phyloP scores from a whole-genome alignment of 2,888 invertebrate species.

The Empis livida region DNA sequence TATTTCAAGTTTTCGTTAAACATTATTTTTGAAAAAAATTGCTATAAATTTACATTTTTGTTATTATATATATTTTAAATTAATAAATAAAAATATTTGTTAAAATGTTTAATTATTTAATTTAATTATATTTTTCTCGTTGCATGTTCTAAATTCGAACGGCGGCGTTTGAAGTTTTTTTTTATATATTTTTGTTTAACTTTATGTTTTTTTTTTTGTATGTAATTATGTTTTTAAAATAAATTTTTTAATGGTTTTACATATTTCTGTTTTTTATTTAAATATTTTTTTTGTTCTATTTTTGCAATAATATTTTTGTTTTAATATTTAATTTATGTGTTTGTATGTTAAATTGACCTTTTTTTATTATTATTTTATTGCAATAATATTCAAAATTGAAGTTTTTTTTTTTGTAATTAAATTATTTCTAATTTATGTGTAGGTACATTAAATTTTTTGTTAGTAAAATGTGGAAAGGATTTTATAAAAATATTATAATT shows the following conservation, averaged over 20 bases:
- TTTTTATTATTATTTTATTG: no score
- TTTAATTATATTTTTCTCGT: constrained; percentile 4
- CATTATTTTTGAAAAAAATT: background rate
- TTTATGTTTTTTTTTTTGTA: background rate
- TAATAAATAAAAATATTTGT: background rate
- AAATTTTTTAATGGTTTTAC: background rate
- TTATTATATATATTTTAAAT: background rate
- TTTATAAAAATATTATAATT: no score
- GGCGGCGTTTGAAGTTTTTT: background rate
- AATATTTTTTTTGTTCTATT: constrained; percentile 4
- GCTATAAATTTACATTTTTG: background rate
- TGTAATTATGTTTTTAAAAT: background rate
- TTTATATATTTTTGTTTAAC: background rate
- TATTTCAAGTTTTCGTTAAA: background rate
- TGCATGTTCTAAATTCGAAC: constrained; percentile 7
- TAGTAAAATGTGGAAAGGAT: no score
- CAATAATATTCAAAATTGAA: no score
- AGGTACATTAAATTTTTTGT: no score
- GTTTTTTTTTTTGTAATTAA: no score
- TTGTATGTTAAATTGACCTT: no score
- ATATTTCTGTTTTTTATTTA: background rate
- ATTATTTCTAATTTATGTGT: no score
- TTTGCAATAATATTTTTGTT: constrained; percentile 1
- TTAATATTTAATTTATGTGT: no score
- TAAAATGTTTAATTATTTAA: background rate